Evolutionary conservation across 2,888 invertebrate species (phyloP), one percentile per base, ranked within the genome.

Genomic region (Osmoderma eremita): DNA sequence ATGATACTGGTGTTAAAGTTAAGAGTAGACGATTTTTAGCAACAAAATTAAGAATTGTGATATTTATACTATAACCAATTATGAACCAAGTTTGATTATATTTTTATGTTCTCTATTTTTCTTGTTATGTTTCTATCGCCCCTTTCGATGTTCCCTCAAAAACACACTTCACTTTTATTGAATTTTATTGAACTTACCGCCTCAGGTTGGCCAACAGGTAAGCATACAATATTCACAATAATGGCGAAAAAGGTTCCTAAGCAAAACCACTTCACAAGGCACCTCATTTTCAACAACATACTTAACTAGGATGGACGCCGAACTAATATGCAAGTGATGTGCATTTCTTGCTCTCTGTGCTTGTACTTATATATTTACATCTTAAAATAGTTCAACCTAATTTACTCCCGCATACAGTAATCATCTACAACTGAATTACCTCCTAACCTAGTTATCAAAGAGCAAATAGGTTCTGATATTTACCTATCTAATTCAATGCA

Each of bases 171-270:
- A n/a, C 30, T 6, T 10, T 30, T 2, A 30, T 30, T 30, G 15
- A 30, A n/a, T 15, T 48, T 17, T 18, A 13, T 50, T 17, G 18
- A 38, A 70, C 73, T 74, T 63, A 74, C 74, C 67, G 72, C 69
- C 54, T 74, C 74, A 17, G 74, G 72, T 56, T 70, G 73, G 54
- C 73, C 71, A 38, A 74, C 68, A 36, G 74, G 74, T 41, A 65
- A 45, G 38, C 58, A 58, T n/a, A 61, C 61, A 38, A 65, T 41
- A 42, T 58, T 42, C 30, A 53, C 63, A 15, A 69, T 17, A 45
- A 61, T 13, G 12, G 51, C 18, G 13, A 68, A 42, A 49, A 68
- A 45, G 41, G 61, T 38, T 42, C 41, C 64, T 13, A 64, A 20
- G 50, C 62, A 22, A 22, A 64, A 54, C 42, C 53, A 70, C 66